Conservation (phyloP, 2,113 vertebrate genomes). For the Halichoeres trimaculatus region DNA sequence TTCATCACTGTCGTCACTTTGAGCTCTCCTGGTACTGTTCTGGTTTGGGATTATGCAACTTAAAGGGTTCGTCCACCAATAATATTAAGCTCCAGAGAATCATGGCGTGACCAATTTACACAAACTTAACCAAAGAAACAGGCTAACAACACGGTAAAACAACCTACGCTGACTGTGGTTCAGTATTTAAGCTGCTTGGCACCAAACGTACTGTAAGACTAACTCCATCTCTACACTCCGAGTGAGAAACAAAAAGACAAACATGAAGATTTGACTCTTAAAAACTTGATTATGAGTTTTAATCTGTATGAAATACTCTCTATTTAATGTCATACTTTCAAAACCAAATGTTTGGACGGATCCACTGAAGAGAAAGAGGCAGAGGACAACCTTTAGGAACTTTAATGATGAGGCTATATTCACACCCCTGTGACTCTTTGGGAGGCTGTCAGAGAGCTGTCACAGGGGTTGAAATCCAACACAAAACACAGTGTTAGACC, state of each 20-base stretch:
- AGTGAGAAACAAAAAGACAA: background rate
- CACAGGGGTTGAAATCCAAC: too few relatives aligned
- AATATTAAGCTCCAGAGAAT: background rate
- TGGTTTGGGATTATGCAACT: background rate
- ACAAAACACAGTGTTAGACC: too few relatives aligned
- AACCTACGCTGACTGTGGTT: background rate
- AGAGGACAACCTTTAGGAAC: too few relatives aligned
- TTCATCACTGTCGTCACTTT: slow-evolving; percentile 13
- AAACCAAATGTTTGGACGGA: background rate
- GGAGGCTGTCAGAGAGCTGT: too few relatives aligned
- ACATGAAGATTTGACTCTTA: background rate
- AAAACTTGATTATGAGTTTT: too few relatives aligned
- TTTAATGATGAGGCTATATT: too few relatives aligned
- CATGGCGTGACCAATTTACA: background rate
- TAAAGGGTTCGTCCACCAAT: background rate
- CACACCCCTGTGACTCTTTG: too few relatives aligned
- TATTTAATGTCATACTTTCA: background rate
- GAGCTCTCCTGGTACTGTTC: slow-evolving; percentile 1
- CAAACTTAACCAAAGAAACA: background rate
- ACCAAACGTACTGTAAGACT: background rate
- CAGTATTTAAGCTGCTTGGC: slow-evolving; percentile 13
- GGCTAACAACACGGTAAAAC: background rate
- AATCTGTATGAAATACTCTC: background rate
- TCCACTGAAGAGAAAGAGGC: background rate
- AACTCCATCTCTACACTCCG: background rate